Conservation (phyloP, 1,140 invertebrate genomes). For the Drosophila carrolli region DNA sequence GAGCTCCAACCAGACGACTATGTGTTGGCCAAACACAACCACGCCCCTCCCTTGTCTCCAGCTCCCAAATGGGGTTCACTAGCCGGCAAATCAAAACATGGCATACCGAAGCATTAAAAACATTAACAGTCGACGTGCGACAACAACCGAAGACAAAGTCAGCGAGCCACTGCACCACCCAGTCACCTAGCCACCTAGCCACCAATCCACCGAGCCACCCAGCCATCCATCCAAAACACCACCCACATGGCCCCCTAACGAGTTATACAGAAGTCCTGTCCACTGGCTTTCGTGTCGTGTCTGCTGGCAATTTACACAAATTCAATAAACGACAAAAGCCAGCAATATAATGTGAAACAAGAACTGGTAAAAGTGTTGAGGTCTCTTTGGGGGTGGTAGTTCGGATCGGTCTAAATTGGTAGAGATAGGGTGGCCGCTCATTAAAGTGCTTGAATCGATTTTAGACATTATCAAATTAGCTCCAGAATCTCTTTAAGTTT, state of each 20-base stretch:
- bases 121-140: constrained; percentile 54
- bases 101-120: constrained; percentile 63
- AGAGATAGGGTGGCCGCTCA: constrained; percentile 1
- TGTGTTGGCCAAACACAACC: constrained; percentile 26
- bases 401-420: constrained; percentile 7
- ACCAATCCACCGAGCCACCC: background rate
- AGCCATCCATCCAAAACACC: constrained; percentile 4
- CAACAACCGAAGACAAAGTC: constrained; percentile 28
- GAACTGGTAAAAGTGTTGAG: constrained; percentile 49
- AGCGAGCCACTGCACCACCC: constrained; percentile 2
- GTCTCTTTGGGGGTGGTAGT: background rate
- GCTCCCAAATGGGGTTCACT: constrained; percentile 33
- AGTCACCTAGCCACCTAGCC: background rate
- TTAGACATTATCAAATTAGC: constrained; percentile 37
- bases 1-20: constrained; percentile 29
- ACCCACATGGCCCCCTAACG: constrained; percentile 10
- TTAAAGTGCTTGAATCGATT: constrained; percentile 47
- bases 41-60: background rate
- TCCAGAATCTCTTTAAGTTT: constrained; percentile 4
- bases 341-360: constrained; percentile 23
- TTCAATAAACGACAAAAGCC: constrained; percentile 65
- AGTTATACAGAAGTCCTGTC: constrained; percentile 25
- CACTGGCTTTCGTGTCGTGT: constrained; percentile 51
- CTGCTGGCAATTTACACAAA: constrained; percentile 75
- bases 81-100: constrained; percentile 57